These are phyloP conservation scores for Trissolcus brochymenae DNA, from an alignment of 2,888 invertebrate genomes.

Conservation along the genomic window DNA sequence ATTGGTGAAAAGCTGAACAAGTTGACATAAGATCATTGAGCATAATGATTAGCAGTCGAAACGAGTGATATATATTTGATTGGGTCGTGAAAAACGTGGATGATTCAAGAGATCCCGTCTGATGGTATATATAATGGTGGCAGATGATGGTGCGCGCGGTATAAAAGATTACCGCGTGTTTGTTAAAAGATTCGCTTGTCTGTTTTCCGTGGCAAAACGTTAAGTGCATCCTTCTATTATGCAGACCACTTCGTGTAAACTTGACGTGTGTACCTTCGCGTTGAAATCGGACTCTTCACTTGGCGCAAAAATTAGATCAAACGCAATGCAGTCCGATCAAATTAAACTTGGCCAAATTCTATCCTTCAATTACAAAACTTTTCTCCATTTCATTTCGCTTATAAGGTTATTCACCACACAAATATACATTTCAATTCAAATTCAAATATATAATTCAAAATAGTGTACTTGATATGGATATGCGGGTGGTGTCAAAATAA, in stretches of 20 bases:
- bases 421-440: too few relatives aligned
- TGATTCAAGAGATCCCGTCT: conserved; percentile 57
- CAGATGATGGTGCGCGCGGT: conserved; percentile 54
- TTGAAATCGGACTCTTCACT: conserved; percentile 47
- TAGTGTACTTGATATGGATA: too few relatives aligned
- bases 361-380: too few relatives aligned
- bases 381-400: too few relatives aligned
- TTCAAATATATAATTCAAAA: too few relatives aligned
- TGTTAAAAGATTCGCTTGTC: conserved; percentile 70
- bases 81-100: conserved; percentile 52
- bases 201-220: conserved; percentile 68
- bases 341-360: too few relatives aligned
- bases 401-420: too few relatives aligned
- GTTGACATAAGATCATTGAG: conserved; percentile 34
- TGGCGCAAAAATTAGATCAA: conserved; percentile 3
- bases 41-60: conserved; percentile 28
- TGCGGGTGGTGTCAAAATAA: too few relatives aligned
- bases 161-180: conserved; percentile 65
- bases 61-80: conserved; percentile 53
- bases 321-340: too few relatives aligned
- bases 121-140: conserved; percentile 50
- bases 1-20: too few relatives aligned
- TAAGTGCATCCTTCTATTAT: conserved; percentile 69
- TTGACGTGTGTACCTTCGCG: conserved; percentile 53
- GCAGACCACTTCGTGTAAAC: conserved; percentile 65